A percentile compares a stretch with the other conserved stretches of the same genome.
These are phyloP conservation scores for Zygothrica quintamaculata DNA, from an alignment of 2,888 invertebrate species.

Conservation along the genomic window DNA sequence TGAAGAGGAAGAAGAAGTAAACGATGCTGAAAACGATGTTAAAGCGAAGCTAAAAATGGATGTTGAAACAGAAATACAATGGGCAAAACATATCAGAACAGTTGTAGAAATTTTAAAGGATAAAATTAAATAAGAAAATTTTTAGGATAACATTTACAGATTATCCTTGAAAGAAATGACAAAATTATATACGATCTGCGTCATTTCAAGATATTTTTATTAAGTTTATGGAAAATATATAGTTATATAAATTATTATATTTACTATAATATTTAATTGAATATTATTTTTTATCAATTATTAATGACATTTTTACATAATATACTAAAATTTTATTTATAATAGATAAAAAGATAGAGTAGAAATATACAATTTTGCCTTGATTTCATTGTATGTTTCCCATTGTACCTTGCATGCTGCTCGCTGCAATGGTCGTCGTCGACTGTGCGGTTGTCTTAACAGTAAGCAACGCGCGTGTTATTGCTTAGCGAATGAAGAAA, in stretches of 20 bases:
- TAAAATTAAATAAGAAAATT: too few species aligned
- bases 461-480: slow-evolving; percentile 63
- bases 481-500: slow-evolving; percentile 61
- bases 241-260: too few species aligned
- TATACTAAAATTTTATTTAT: too few species aligned
- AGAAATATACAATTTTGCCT: not conserved
- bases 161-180: too few species aligned
- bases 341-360: too few species aligned
- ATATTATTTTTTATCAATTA: too few species aligned
- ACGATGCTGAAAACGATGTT: slow-evolving; percentile 19
- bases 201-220: too few species aligned
- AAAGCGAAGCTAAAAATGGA: slow-evolving; percentile 30
- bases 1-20: slow-evolving; percentile 26
- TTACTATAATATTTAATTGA: not conserved
- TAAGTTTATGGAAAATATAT: not conserved
- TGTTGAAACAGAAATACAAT: slow-evolving; percentile 32
- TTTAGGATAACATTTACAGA: too few species aligned
- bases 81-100: too few species aligned
- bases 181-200: too few species aligned
- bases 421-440: slow-evolving; percentile 24
- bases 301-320: too few species aligned
- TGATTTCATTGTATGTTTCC: not conserved
- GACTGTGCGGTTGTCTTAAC: slow-evolving; percentile 43
- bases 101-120: too few species aligned
- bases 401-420: slow-evolving; percentile 42